These are phyloP conservation scores for Stenopsyche tienmushanensis DNA, from an alignment of 1,140 invertebrate species.

Conservation along the genomic window DNA sequence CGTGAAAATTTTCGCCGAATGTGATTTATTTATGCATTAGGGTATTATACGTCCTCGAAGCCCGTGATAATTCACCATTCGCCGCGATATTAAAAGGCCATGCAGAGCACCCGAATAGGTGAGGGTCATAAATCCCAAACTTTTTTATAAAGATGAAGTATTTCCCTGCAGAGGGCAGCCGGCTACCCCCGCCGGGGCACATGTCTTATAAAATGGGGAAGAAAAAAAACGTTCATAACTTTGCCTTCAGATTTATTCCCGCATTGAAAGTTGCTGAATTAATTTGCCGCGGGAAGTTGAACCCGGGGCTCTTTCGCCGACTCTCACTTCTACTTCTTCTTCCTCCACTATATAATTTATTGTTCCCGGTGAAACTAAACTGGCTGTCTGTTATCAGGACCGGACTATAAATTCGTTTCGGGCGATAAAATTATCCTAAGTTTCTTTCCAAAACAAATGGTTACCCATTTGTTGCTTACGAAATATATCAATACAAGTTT, in stretches of 20 bases:
- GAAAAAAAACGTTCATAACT: constrained; percentile 38
- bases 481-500: constrained; percentile 15
- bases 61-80: constrained; percentile 23
- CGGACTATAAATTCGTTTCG: constrained; percentile 33
- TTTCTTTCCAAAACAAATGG: constrained; percentile 17
- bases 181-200: constrained; percentile 21
- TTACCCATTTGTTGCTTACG: constrained; percentile 20
- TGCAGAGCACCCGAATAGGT: constrained; percentile 23
- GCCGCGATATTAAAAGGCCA: constrained; percentile 30
- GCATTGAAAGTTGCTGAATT: constrained; percentile 42
- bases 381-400: constrained; percentile 39
- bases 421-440: constrained; percentile 29
- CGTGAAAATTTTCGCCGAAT: too few species aligned
- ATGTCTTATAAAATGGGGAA: constrained; percentile 33
- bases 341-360: constrained; percentile 36
- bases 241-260: constrained; percentile 40
- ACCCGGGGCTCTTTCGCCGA: constrained; percentile 23
- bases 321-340: constrained; percentile 17
- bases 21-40: constrained; percentile 18
- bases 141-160: constrained; percentile 41
- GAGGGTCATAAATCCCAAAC: constrained; percentile 36
- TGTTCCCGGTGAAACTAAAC: constrained; percentile 39
- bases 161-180: constrained; percentile 25
- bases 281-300: constrained; percentile 38
- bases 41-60: constrained; percentile 4